Base-by-base conservation (phyloP, 2,888 invertebrate genomes). In the Camponotus fellah region DNA sequence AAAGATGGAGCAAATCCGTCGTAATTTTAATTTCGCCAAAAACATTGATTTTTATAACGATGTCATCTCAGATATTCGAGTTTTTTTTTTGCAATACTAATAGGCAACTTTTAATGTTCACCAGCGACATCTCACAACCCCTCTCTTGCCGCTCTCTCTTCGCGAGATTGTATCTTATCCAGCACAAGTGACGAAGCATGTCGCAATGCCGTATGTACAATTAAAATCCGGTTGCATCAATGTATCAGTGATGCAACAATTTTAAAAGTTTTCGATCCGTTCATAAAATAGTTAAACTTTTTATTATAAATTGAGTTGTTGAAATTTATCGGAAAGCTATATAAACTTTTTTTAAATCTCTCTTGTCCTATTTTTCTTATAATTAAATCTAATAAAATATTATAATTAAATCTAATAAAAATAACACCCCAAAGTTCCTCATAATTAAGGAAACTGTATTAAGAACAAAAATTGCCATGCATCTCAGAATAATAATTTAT, bases 171-270 rank as follows among this genome's bases (percentile, higher is more conserved):
- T 17, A 4, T 12, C 17, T 37, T 64, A 64, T n/a, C 21, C 14
- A 26, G 14, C n/a, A 37, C 37, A 12, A 34, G 9, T 46, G 37
- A 37, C 64, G 21, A 65, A 21, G 14, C 14, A 9, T 43, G 21
- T 72, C 58, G 58, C 74, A 74, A 72, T 58, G 21, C 10, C 72
- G 58, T 75, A 53, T n/a, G n/a, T 53, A 75, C 5, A 46, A 62
- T 62, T 34, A 64, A 64, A 12, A 4, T 12, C 10, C 37, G 17
- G 3, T 60, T 43, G 26, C 72, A 43, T 40, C 72, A 72, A n/a
- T 17, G 56, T 12, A 26, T 14, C 58, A 58, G 8, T 17, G 26
- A 26, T 32, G 72, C 26, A 72, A 34, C 26, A 72, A 34, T 14
- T 6, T 32, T 4, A 5, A 32, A 2, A 32, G 14, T 58, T 56